A percentile compares a stretch with the other conserved stretches of the same genome.
Conservation (phyloP, 2,888 invertebrate genomes). For the Papilio demoleus region DNA sequence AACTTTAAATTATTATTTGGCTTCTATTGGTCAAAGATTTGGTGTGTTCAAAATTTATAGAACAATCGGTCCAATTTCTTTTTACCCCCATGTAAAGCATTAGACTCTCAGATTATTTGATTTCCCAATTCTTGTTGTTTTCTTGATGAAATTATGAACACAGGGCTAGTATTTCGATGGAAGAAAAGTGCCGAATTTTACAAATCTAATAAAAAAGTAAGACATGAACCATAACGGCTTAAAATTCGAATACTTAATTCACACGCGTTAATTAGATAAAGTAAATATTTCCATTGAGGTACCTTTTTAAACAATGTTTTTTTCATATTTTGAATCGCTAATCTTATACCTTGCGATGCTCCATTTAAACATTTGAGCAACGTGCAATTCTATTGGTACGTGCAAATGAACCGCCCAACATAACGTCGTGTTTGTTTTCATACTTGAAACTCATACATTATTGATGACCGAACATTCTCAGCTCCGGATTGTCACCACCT, state of each 20-base stretch:
- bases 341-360: slow-evolving; percentile 48
- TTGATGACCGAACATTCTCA: slow-evolving; percentile 66
- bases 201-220: no score
- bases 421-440: slow-evolving; percentile 70
- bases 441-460: slow-evolving; percentile 77
- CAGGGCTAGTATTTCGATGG: no score
- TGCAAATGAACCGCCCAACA: slow-evolving; percentile 69
- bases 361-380: slow-evolving; percentile 54
- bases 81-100: background rate
- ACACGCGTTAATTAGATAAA: no score
- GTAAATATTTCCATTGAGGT: no score
- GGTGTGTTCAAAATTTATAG: slow-evolving; percentile 15
- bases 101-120: background rate
- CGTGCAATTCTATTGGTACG: slow-evolving; percentile 66
- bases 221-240: no score
- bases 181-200: no score
- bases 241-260: no score
- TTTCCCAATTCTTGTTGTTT: no score
- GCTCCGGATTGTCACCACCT: slow-evolving; percentile 52
- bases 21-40: slow-evolving; percentile 29
- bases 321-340: slow-evolving; percentile 45
- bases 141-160: no score
- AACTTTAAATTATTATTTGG: slow-evolving; percentile 38
- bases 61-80: no score
- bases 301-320: background rate